These are phyloP conservation scores for Muricea muricata DNA, from an alignment of 92 coral and sea anemone genomes.

Conservation along the genomic window DNA sequence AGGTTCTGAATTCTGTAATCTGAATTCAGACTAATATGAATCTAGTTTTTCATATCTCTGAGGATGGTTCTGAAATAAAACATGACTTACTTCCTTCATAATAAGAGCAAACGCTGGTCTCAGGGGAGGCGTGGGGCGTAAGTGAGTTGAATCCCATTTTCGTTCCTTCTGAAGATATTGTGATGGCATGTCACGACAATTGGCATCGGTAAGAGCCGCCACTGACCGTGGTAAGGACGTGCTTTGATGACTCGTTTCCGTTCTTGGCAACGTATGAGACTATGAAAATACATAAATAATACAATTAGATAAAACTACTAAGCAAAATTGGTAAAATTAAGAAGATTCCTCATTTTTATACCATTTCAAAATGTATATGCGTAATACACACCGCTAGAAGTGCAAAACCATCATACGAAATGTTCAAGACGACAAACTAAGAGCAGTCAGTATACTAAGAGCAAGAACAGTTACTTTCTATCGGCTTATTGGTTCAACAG, in stretches of 20 bases:
- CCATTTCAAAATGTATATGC: too few species aligned
- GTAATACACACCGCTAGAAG: too few species aligned
- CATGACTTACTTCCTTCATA: conserved; percentile 82
- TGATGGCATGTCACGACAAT: conserved; percentile 75
- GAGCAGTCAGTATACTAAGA: too few species aligned
- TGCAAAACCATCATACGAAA: too few species aligned
- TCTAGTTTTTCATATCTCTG: too few species aligned
- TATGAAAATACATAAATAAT: conserved; percentile 1
- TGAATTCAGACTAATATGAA: too few species aligned
- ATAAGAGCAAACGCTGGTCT: conserved; percentile 96
- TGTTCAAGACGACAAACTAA: too few species aligned
- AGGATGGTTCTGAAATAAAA: too few species aligned
- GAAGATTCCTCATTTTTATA: too few species aligned
- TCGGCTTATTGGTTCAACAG: too few species aligned
- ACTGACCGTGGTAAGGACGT: conserved; percentile 78
- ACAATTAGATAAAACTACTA: neutral
- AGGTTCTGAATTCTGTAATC: too few species aligned
- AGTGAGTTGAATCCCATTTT: conserved; percentile 90
- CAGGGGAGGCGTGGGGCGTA: conserved; percentile 95
- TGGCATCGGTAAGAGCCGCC: conserved; percentile 85
- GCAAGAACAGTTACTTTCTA: neutral
- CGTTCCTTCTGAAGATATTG: conserved; percentile 81
- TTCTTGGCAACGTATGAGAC: conserved; percentile 53
- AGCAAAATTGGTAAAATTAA: too few species aligned
- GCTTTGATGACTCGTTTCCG: conserved; percentile 49